Base-by-base conservation (phyloP, 2,888 invertebrate genomes). In the Diarsia brunnea region DNA sequence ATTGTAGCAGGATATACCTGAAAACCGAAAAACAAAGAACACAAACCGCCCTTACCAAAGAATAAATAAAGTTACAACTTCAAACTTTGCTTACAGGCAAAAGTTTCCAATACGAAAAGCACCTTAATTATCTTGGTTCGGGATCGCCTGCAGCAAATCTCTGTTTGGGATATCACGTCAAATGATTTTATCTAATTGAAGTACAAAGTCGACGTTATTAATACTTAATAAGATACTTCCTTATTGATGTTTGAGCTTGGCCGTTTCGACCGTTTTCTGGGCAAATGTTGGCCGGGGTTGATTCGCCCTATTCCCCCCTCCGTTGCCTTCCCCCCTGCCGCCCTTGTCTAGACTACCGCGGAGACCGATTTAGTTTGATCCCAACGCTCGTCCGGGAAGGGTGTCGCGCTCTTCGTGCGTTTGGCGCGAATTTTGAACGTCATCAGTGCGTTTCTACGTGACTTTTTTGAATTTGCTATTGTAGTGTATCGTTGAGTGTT, bases 341-440 rank as follows among this genome's bases (percentile, higher is more conserved):
- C 90, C 92, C 92, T 92, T 92, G 95, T 95, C 95, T 95, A 95
- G 95, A 95, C 95, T 91, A 87, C 82, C 88, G 87, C 84, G 87
- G 91, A 91, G 91, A 91, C 91, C 87, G 82, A 86, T 89, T 91
- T 90, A 96, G 96, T 95, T 91, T 91, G 86, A 90, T 89, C 89
- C 87, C 83, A 90, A 85, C 92, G 79, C 82, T 89, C 86, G 91
- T 14, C 64, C 81, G 90, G 90, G 90, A 75, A 91, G 92, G 92
- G 84, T 90, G 94, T 92, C n/a, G 71, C 85, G 75, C 79, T 78
- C 66, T 84, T 63, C 16, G 67, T 60, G 43, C 69, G 81, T 83
- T 89, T 90, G 92, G 93, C 95, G 95, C 94, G 93, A 94, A 94
- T 91, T 95, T 95, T 89, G 86, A 94, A 95, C 87, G 81, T 83